Base-by-base conservation (phyloP, 1,140 invertebrate genomes). In the Scaptomyza pallida region DNA sequence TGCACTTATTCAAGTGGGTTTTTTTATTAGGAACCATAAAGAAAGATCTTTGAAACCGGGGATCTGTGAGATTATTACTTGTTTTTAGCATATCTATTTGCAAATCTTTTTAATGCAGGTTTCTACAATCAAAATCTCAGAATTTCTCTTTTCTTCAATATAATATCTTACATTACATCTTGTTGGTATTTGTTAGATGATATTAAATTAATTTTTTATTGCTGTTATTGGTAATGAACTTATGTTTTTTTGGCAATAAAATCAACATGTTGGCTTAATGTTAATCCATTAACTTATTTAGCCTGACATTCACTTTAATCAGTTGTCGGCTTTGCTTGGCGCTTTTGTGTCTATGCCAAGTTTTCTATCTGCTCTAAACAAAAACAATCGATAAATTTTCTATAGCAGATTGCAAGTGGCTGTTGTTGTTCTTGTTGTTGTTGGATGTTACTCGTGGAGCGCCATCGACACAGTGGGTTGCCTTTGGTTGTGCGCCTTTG, bases 371-470 rank as follows among this genome's bases (percentile, higher is more conserved):
- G 73, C 56, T 83, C 75, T 83, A 85, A 85, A 85, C 77, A 88
- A 85, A 81, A 85, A 85, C 81, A 85, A 88, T 85, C 81, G 81
- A 85, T 85, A 85, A 85, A 85, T 85, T 85, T 78, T 76, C 82
- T n/a, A 67, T 47, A 74, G 81, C 72, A 86, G 81, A 88, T 85
- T 85, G 82, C 81, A 85, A 85, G 80, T 86, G 80, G 76, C 81
- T 67, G 45, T n/a, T 57, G 41, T n/a, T 52, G 41, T 10, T 50
- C 8, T 10, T 51, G 45, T 37, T 56, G 23, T 35, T 62, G 59
- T 43, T 57, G 21, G 59, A n/a, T 44, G 48, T 26, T 45, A 17
- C 40, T 9, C 12, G 15, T 37, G 54, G 23, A 85, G 81, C 81
- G 81, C 81, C 81, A 88, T 76, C 75, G 50, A 50, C 81, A 64